Evolutionary conservation across 2,797 vertebrate genomes (phyloP), one percentile per base, ranked within the genome.

Genomic region (Menidia menidia): DNA sequence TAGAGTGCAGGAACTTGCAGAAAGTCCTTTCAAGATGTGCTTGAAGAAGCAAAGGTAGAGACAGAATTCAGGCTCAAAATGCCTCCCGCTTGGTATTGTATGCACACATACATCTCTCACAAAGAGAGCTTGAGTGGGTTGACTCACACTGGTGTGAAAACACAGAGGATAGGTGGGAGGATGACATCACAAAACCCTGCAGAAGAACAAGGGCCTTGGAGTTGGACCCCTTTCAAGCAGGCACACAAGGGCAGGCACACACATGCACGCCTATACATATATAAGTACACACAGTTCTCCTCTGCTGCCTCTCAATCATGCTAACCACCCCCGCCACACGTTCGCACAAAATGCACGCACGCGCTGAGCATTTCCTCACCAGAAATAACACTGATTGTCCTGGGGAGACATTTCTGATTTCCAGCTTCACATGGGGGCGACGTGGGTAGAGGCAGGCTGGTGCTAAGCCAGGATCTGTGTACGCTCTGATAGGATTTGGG

Each of bases 171-270:
- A 82, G 75, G 93, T 94, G 92, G 93, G 93, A 88, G 92, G 92
- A 93, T 93, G 92, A 94, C 92, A 91, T 93, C 93, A 92, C 86
- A 85, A 86, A 85, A 87, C 86, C 88, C 89, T 84, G 90, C 86
- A 89, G 86, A 69, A 70, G 82, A 88, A 88, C 82, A 91, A 92
- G 88, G 81, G 80, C 83, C 84, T 81, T 52, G 63, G 86, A 89
- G 84, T 77, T 89, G 90, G 91, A 85, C 70, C 57, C 59, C 6
- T 19, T 78, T 77, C 76, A 84, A 81, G 58, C 47, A 66, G 2
- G 30, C 60, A 86, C 60, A 74, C 64, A 85, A 52, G 71, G 67
- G 64, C 54, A 67, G 1, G 4, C 25, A 67, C 58, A 63, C 31
- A 55, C 60, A 61, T 59, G 51, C 41, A 58, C 48, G 53, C 71